phyloP scores from a whole-genome alignment of 2,888 invertebrate genomes.

The Spialia ferax region DNA sequence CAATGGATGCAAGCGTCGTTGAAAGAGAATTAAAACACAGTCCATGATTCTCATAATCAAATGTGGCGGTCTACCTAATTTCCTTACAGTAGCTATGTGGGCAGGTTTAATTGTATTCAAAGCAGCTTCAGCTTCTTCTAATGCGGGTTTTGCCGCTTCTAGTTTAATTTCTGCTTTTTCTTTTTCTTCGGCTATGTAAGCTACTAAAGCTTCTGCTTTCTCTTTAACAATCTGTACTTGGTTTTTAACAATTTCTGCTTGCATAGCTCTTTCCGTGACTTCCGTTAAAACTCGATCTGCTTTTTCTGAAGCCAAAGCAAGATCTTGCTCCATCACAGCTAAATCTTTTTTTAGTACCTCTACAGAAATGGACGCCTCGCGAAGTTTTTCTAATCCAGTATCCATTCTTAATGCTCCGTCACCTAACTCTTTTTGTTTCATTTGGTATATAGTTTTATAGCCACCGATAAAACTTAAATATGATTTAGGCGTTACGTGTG shows the following conservation, averaged over 20 bases:
- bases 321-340: conserved; percentile 97
- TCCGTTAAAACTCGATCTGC: conserved; percentile 95
- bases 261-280: conserved; percentile 97
- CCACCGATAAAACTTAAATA: conserved; percentile 98
- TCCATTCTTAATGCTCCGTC: conserved; percentile 98
- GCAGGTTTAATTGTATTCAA: conserved; percentile 98
- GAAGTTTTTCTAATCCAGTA: conserved; percentile 96
- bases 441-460: conserved; percentile 97
- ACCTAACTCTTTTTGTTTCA: conserved; percentile 95
- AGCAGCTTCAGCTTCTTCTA: conserved; percentile 98
- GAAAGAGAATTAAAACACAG: conserved; percentile 97
- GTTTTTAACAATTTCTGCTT: conserved; percentile 98
- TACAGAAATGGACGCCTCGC: conserved; percentile 98
- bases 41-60: conserved; percentile 99
- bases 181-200: conserved; percentile 96
- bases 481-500: conserved; percentile 98
- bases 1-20: conserved; percentile 94
- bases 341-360: conserved; percentile 96
- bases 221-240: conserved; percentile 98
- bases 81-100: conserved; percentile 97
- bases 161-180: conserved; percentile 96
- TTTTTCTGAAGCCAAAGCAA: conserved; percentile 96
- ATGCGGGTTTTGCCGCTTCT: conserved; percentile 97
- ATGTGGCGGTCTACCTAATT: conserved; percentile 97
- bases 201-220: conserved; percentile 96